A percentile compares a stretch with the other conserved stretches of the same genome.
Conservation (phyloP, 2,888 invertebrate species). For the Rhagonycha lutea region DNA sequence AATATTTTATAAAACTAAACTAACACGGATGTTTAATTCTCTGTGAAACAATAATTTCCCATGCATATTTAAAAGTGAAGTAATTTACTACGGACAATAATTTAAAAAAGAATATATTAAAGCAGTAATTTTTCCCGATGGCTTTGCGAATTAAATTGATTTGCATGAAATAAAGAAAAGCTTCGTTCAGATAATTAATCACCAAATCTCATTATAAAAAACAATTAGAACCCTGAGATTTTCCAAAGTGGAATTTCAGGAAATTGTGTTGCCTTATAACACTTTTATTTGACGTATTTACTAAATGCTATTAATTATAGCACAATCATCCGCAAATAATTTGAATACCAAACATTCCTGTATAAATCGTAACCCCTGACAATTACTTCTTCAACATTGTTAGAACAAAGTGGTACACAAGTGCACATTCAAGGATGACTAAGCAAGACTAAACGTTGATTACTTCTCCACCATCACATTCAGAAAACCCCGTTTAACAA, state of each 20-base stretch:
- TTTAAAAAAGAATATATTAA: not conserved
- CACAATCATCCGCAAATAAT: not conserved
- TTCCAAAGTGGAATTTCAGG: not conserved
- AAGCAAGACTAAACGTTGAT: not conserved
- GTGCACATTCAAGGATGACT: not conserved
- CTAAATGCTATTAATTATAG: not conserved
- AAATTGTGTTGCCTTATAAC: not conserved
- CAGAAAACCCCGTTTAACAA: not conserved
- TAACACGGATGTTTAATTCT: not conserved
- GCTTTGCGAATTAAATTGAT: not conserved
- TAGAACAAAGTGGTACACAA: not conserved
- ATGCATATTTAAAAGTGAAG: not conserved
- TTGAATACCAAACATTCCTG: not conserved
- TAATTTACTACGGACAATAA: not conserved
- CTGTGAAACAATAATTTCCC: not conserved
- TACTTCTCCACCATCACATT: not conserved
- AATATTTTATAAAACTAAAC: not conserved
- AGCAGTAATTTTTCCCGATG: not conserved
- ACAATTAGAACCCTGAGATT: not conserved
- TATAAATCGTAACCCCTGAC: not conserved
- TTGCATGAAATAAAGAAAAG: not conserved
- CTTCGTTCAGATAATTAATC: not conserved
- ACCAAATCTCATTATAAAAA: not conserved
- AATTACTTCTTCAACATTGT: not conserved
- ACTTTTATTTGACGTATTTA: not conserved